Base-by-base conservation (phyloP, 2,113 vertebrate species). In the Maccullochella peelii region DNA sequence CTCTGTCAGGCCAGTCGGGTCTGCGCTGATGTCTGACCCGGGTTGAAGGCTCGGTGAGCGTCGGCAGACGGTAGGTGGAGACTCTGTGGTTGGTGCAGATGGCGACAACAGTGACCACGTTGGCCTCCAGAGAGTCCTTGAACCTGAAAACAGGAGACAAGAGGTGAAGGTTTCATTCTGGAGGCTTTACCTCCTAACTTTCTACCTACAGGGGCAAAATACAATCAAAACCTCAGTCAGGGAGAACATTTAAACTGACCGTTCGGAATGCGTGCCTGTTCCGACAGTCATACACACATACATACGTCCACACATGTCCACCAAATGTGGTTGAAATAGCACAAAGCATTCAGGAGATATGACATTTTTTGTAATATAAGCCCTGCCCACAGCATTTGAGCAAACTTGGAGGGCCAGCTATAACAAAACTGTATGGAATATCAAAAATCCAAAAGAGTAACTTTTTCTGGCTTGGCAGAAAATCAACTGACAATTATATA, bases 1-100 rank as follows among this genome's bases (percentile, higher is more conserved):
- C 72, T 77, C 7, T 38, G 0, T 42, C 52, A 6, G 50, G 6
- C 4, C 1, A 86, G 71, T 30, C 9, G 0, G 73, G 55, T 84
- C 59, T 71, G 83, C 21, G 91, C 47, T 70, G 6, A 66, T 79
- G 85, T 80, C 87, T 88, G 49, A 73, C 54, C 54, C 42, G 82
- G 20, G 80, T 70, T 15, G 86, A 92, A 42, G 91, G 86, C 54
- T 92, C 74, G 1, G 94, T 86, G 23, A 93, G 81, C 20, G 74
- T 57, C 21, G 92, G 65, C 73, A 98, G 93, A 16, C 93, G 94
- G 77, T 97, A 99, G 33, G 96, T 97, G 42, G 96, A 94, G 66
- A 99, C 73, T 81, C 94, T 94, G 92, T 97, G 96, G 40, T 91
- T 84, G 52, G 94, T 97, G 79, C 87, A 61, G 87, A 98, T 95